A percentile compares a stretch with the other conserved stretches of the same genome.
phyloP scores from a whole-genome alignment of 2,888 invertebrate species.

The Micoletzkya japonica region DNA sequence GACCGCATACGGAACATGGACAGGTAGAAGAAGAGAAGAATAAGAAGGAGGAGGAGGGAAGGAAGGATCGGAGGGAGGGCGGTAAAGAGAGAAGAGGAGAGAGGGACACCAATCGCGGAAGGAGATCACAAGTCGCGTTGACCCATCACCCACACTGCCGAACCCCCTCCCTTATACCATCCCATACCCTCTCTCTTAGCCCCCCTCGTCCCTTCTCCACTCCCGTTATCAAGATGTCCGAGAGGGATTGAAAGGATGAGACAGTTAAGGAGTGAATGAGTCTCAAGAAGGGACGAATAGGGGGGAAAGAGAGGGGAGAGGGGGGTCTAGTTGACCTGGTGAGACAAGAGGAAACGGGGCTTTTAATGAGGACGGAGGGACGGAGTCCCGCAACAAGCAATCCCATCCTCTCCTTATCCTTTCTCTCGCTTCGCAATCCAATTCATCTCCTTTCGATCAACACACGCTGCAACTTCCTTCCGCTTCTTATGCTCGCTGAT shows the following conservation, averaged over 20 bases:
- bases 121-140: background rate
- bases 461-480: background rate
- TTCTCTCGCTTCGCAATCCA: constrained; percentile 17
- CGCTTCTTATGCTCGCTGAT: too few species aligned
- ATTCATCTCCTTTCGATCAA: background rate
- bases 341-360: background rate
- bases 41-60: background rate
- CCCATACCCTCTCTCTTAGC: too few species aligned
- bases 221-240: constrained; percentile 18
- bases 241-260: background rate
- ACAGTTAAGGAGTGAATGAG: constrained; percentile 1
- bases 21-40: constrained; percentile 8
- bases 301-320: constrained; percentile 2
- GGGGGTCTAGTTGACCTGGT: constrained; percentile 1
- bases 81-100: background rate
- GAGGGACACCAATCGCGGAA: constrained; percentile 8
- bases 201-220: too few species aligned
- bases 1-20: background rate
- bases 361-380: background rate
- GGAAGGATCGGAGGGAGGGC: constrained; percentile 2
- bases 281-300: background rate
- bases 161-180: too few species aligned
- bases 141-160: too few species aligned
- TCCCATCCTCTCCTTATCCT: background rate
- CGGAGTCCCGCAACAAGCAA: background rate